Base-by-base conservation (phyloP, 2,113 vertebrate species). In the Myiozetetes cayanensis region DNA sequence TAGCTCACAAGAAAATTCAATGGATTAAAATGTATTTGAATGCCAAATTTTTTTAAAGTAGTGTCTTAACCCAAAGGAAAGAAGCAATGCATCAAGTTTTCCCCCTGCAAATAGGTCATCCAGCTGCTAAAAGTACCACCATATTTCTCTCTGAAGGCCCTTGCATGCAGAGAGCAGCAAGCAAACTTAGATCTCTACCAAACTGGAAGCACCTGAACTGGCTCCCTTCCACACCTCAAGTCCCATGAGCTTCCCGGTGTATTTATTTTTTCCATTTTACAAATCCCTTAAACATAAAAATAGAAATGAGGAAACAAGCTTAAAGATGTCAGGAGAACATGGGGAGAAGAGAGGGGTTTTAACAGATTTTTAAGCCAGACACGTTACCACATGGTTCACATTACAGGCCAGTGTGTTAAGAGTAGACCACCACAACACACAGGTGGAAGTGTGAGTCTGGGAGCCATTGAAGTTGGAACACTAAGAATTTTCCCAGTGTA, bases 401-500 rank as follows among this genome's bases (percentile, higher is more conserved):
- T 98, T 97, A 98, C 78, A 84, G 89, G 31, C 77, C 55, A 24
- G 56, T 21, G 77, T 68, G 68, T 62, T 67, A 95, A 94, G 94
- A 43, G 83, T 46, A 46, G 71, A 95, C 95, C 94, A 97, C 97
- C 89, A 79, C 94, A 95, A 95, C 94, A 96, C 83, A 75, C 96
- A 98, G 97, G 98, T 98, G 98, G 97, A 97, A 95, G 94, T 92
- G 92, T 72, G 93, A 97, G 94, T 93, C 93, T 92, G 96, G 89
- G 93, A 91, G 93, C 91, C 89, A 96, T 44, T 95, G 97, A 96
- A 95, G 93, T 94, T 70, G 55, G 66, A 97, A 90, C 50, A 94
- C 44, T 3, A 96, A 92, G 92, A 97, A 97, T 91, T 97, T 98
- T 98, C 98, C 97, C 97, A 98, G 98, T 96, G 74, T 97, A 98